phyloP scores from a whole-genome alignment of 2,888 invertebrate species.

The Terebella lapidaria region DNA sequence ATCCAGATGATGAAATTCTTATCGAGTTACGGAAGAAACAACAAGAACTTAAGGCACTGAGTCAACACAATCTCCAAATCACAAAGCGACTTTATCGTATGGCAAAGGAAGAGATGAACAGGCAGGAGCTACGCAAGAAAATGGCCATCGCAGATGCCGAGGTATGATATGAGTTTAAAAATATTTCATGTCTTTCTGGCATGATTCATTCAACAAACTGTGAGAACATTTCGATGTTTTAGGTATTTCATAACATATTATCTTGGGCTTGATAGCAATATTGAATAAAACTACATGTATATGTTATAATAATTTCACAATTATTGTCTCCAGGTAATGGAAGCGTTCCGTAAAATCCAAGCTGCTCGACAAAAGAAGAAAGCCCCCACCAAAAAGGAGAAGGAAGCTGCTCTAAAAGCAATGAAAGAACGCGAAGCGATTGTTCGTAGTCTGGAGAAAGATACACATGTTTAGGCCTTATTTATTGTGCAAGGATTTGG shows the following conservation, averaged over 20 bases:
- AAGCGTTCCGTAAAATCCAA: conserved; percentile 77
- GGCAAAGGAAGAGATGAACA: conserved; percentile 73
- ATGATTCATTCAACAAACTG: too few relatives aligned
- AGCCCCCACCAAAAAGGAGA: conserved; percentile 72
- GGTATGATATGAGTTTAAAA: conserved; percentile 27
- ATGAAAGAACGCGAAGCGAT: conserved; percentile 61
- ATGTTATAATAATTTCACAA: background rate
- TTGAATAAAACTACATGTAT: too few relatives aligned
- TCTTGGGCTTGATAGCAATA: too few relatives aligned
- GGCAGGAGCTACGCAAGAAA: conserved; percentile 73
- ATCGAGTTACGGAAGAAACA: conserved; percentile 83
- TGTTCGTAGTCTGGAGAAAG: conserved; percentile 28
- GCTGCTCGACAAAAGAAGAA: conserved; percentile 77
- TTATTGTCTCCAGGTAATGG: conserved; percentile 61
- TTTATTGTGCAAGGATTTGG: too few relatives aligned
- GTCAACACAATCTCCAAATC: conserved; percentile 68
- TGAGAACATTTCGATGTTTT: too few relatives aligned
- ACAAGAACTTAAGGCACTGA: conserved; percentile 60
- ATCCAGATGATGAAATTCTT: conserved; percentile 72
- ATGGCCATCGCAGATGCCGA: conserved; percentile 65
- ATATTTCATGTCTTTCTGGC: too few relatives aligned
- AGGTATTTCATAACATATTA: too few relatives aligned
- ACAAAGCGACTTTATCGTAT: conserved; percentile 65
- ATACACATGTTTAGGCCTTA: too few relatives aligned
- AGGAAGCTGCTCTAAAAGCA: conserved; percentile 71